Evolutionary conservation across 2,113 vertebrate species (phyloP).

Genomic region (Malurus elegans): DNA sequence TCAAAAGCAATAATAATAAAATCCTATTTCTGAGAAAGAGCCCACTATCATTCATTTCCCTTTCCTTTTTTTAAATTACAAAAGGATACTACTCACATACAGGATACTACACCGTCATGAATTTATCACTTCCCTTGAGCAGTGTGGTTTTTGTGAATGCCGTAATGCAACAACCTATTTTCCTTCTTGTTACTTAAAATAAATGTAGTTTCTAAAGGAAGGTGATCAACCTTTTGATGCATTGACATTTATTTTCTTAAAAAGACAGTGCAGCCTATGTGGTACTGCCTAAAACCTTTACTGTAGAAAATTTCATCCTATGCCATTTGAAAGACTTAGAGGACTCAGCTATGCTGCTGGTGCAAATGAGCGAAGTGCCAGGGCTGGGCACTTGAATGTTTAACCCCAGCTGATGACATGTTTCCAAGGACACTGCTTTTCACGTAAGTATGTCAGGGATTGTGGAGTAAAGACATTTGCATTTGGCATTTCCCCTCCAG

Average conservation of each 20-base stretch:
- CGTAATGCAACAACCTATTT: neutral
- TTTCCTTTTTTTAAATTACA: neutral
- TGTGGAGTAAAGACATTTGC: neutral
- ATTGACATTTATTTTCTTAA: neutral
- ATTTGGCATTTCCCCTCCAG: rapidly evolving
- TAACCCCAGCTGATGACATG: neutral
- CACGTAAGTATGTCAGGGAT: neutral
- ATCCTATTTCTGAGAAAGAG: neutral
- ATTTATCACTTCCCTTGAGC: neutral
- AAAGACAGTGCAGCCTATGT: neutral
- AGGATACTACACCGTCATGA: neutral
- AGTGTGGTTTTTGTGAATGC: neutral
- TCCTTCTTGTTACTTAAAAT: neutral
- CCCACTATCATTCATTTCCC: neutral
- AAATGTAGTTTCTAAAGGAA: neutral
- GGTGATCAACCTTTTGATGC: neutral
- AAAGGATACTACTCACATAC: neutral
- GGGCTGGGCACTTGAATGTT: neutral
- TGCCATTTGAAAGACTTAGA: neutral
- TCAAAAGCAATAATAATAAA: neutral
- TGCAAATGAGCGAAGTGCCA: neutral
- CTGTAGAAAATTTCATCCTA: neutral
- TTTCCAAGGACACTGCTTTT: neutral
- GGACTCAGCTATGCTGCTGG: neutral
- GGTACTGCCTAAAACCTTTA: neutral